Conservation (phyloP, 2,797 vertebrate genomes). For the Zalophus californianus region DNA sequence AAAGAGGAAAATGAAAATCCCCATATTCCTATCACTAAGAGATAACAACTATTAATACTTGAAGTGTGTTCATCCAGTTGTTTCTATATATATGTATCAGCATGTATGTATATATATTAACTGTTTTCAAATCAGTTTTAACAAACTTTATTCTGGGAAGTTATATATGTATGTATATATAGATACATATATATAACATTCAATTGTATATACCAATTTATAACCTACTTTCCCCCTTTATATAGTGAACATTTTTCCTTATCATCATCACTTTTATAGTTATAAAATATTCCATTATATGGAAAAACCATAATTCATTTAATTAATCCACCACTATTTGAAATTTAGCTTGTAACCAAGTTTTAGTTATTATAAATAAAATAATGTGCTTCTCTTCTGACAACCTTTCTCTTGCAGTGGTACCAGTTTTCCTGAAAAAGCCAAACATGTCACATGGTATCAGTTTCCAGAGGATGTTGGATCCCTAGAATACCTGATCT, state of each 20-base stretch:
- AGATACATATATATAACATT: neutral
- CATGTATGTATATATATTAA: neutral
- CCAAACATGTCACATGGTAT: neutral
- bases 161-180: neutral
- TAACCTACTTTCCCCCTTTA: neutral
- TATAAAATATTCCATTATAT: neutral
- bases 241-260: neutral
- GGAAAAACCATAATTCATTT: neutral
- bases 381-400: neutral
- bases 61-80: neutral
- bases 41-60: neutral
- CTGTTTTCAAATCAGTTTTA: neutral
- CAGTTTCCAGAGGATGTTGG: neutral
- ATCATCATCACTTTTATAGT: neutral
- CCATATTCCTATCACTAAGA: neutral
- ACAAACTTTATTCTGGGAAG: neutral
- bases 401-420: neutral
- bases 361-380: conserved; percentile 7
- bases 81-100: neutral
- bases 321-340: neutral
- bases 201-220: neutral
- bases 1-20: conserved; percentile 4
- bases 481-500: neutral
- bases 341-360: neutral
- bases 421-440: neutral